A percentile compares a stretch with the other conserved stretches of the same genome.
phyloP scores from a whole-genome alignment of 2,113 vertebrate species.

The Chionomys nivalis region DNA sequence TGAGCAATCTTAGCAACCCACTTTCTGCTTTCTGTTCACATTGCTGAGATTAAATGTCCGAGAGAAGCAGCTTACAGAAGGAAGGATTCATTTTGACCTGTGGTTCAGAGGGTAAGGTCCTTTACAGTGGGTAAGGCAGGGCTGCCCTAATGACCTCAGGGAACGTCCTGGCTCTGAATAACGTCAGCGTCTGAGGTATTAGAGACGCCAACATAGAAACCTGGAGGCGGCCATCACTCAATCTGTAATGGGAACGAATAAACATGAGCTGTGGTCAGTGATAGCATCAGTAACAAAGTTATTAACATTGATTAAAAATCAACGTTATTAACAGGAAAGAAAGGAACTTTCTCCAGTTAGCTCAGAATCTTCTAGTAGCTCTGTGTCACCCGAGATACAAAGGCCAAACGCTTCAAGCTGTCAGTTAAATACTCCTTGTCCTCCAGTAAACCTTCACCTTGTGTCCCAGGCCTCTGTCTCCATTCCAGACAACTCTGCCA shows the following conservation, averaged over 20 bases:
- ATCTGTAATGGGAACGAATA: neutral
- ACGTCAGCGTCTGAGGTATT: neutral
- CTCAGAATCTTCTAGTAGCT: neutral
- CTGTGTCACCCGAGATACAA: neutral
- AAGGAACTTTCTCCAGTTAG: neutral
- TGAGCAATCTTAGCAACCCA: neutral
- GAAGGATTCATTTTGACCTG: neutral
- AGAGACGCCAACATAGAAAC: neutral
- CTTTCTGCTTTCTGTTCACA: neutral
- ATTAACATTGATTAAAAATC: neutral
- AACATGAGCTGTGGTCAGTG: neutral
- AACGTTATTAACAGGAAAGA: conserved; percentile 4
- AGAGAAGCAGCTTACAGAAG: neutral
- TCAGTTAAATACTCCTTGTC: neutral
- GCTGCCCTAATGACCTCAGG: neutral
- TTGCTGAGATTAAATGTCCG: no score
- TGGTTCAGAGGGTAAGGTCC: no score
- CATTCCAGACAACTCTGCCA: neutral
- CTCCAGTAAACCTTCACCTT: fast-evolving
- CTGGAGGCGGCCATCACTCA: neutral
- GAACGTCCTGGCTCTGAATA: neutral
- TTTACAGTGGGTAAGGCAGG: neutral
- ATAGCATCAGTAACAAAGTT: neutral
- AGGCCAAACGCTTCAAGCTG: neutral
- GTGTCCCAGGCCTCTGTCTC: neutral